Evolutionary conservation across 2,113 vertebrate genomes (phyloP).

Genomic region (Cathartes aura): DNA sequence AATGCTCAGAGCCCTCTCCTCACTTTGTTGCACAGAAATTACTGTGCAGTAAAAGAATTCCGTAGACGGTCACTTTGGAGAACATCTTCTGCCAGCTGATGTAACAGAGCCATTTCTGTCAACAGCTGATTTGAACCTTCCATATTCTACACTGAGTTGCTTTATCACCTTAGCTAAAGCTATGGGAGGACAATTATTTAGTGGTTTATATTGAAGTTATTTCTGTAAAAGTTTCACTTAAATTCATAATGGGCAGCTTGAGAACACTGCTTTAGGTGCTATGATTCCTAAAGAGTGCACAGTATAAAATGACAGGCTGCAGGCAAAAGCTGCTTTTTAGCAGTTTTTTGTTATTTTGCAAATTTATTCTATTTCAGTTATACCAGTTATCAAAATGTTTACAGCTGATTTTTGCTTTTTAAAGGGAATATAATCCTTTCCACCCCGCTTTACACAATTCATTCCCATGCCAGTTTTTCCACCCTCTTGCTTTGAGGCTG

Average conservation of each 20-base stretch:
- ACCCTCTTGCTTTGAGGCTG: neutral
- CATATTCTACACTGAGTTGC: neutral
- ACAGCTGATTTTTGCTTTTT: neutral
- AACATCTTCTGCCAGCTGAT: neutral
- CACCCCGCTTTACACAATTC: accelerated
- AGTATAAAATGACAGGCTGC: neutral
- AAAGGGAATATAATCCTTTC: neutral
- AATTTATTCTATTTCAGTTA: neutral
- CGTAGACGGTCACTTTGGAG: neutral
- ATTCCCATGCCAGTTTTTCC: neutral
- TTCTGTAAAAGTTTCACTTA: neutral
- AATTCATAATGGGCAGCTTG: neutral
- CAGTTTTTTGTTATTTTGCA: neutral
- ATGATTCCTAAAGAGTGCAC: neutral
- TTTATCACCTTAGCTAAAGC: neutral
- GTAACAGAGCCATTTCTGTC: neutral
- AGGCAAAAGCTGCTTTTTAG: neutral
- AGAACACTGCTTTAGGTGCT: neutral
- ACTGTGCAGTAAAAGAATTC: neutral
- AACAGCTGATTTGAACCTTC: neutral
- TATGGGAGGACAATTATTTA: neutral
- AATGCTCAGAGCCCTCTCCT: neutral
- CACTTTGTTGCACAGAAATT: neutral
- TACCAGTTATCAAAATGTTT: neutral
- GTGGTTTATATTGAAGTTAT: neutral